Evolutionary conservation across 35 echinoderm and acorn worm genomes (phyloP).

Genomic region (Apostichopus parvimensis): DNA sequence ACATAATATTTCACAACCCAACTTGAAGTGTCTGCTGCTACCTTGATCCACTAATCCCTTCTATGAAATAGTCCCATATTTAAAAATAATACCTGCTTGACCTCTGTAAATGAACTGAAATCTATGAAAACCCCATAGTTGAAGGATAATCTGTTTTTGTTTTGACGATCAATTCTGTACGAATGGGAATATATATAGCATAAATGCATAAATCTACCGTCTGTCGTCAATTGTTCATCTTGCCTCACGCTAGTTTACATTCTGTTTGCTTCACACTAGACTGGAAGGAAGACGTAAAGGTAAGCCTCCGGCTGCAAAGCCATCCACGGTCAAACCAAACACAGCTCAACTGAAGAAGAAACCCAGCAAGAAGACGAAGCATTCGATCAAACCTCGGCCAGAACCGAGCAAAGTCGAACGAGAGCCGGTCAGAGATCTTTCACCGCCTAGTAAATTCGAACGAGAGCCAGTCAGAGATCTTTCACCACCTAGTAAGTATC

Average conservation of each 20-base stretch:
- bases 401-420: neutral
- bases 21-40: no score
- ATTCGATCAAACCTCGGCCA: neutral
- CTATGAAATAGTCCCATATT: no score
- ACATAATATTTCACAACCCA: no score
- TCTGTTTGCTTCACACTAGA: neutral
- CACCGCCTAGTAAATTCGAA: neutral
- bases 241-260: neutral
- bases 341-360: slow-evolving; percentile 7
- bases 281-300: slow-evolving; percentile 13
- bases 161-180: no score
- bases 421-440: neutral
- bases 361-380: neutral
- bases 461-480: neutral
- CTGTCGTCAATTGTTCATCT: neutral
- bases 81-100: no score
- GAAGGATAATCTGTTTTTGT: no score
- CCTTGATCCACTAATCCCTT: no score
- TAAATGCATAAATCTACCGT: no score
- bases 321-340: neutral
- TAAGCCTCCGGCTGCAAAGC: neutral
- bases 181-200: no score
- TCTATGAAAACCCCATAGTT: no score
- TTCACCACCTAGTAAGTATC: neutral
- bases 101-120: no score